Evolutionary conservation across 2,113 vertebrate species (phyloP).

Genomic region (Serinus canaria): DNA sequence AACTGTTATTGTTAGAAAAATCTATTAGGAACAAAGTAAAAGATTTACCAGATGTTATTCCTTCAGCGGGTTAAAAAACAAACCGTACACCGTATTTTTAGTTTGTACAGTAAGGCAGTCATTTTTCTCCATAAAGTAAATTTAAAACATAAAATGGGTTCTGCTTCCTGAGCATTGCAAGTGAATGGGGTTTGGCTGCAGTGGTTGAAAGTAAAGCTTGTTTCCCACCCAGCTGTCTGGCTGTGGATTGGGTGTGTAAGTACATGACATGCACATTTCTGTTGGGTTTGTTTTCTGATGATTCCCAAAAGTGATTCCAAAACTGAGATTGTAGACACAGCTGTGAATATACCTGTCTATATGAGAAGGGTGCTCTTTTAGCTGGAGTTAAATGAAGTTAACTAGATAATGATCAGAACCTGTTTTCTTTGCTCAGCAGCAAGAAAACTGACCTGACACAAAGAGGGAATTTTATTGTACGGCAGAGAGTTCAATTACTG

Average conservation of each 20-base stretch:
- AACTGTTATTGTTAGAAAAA: background rate
- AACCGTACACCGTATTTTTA: background rate
- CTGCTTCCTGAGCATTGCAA: background rate
- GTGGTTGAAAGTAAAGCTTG: background rate
- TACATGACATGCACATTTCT: accelerated
- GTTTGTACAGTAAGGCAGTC: background rate
- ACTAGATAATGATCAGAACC: background rate
- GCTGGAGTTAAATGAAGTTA: background rate
- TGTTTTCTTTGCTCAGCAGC: background rate
- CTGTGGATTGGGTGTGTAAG: background rate
- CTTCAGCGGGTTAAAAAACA: background rate
- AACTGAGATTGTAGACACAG: background rate
- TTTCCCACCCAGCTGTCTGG: background rate
- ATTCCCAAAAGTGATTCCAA: background rate
- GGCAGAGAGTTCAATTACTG: background rate
- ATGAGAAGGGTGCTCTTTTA: background rate
- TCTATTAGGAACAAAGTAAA: background rate
- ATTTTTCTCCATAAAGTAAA: background rate
- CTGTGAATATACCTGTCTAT: background rate
- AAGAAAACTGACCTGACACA: background rate
- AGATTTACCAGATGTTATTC: background rate
- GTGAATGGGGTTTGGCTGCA: background rate
- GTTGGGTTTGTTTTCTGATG: background rate
- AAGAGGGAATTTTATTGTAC: background rate
- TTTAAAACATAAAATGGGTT: background rate